A percentile compares a stretch with the other conserved stretches of the same genome.
Evolutionary conservation across 37 sponge, comb jelly and placozoan species (phyloP).

Genomic region (Aphrocallistes beatrix): DNA sequence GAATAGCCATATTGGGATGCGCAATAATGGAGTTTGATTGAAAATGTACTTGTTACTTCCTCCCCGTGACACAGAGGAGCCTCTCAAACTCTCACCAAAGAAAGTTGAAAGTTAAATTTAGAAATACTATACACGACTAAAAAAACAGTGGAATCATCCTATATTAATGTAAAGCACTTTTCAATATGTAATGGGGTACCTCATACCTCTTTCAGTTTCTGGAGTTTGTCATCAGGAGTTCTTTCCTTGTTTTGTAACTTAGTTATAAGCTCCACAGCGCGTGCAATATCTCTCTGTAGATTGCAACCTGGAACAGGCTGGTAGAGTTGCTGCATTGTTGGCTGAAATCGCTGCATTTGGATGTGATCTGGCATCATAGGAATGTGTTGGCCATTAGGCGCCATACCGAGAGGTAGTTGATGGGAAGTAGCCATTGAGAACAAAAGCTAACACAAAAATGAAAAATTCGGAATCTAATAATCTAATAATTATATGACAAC

Average conservation of each 20-base stretch:
- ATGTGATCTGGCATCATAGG: neutral
- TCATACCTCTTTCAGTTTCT: slow-evolving; percentile 3
- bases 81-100: no score
- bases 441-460: no score
- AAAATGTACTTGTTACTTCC: no score
- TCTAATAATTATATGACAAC: no score
- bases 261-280: neutral
- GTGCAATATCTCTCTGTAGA: neutral
- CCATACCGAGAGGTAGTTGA: neutral
- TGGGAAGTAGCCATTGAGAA: neutral
- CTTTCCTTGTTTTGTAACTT: neutral
- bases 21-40: no score
- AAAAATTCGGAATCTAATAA: no score
- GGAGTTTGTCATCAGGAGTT: neutral
- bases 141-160: no score
- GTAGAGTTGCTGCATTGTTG: neutral
- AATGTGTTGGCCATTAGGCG: neutral
- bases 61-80: no score
- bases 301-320: neutral
- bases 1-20: no score
- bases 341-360: neutral
- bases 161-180: no score
- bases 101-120: no score
- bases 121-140: no score
- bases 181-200: neutral